These are phyloP conservation scores for Cotesia congregata DNA, from an alignment of 2,888 invertebrate genomes.

Conservation along the genomic window DNA sequence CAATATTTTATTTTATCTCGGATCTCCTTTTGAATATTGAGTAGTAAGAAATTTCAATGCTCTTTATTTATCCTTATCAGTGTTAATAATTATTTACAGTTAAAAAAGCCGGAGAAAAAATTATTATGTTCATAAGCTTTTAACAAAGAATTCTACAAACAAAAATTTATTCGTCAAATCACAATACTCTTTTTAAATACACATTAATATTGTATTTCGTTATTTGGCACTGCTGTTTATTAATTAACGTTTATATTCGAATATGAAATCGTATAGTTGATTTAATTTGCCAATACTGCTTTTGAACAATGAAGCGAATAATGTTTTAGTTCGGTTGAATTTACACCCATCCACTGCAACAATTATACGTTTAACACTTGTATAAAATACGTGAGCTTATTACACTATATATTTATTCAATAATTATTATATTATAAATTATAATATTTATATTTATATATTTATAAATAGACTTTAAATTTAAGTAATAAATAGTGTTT, in stretches of 20 bases:
- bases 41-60: too few species aligned
- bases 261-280: neutral
- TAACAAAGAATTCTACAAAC: neutral
- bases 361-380: neutral
- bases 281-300: neutral
- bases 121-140: neutral
- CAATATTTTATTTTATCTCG: too few species aligned
- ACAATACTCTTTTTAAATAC: neutral
- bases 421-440: neutral
- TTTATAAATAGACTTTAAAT: slow-evolving; percentile 1
- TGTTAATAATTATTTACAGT: too few species aligned
- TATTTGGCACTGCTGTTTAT: slow-evolving; percentile 23
- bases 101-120: slow-evolving; percentile 5
- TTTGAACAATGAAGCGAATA: neutral
- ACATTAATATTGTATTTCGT: neutral
- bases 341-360: neutral
- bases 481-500: neutral
- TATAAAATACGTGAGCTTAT: neutral
- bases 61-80: too few species aligned
- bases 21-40: too few species aligned
- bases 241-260: neutral
- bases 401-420: neutral
- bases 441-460: neutral
- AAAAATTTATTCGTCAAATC: slow-evolving; percentile 14
- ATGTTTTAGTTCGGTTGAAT: neutral